These are phyloP conservation scores for Melanerpes formicivorus DNA, from an alignment of 2,113 vertebrate species.

Conservation along the genomic window DNA sequence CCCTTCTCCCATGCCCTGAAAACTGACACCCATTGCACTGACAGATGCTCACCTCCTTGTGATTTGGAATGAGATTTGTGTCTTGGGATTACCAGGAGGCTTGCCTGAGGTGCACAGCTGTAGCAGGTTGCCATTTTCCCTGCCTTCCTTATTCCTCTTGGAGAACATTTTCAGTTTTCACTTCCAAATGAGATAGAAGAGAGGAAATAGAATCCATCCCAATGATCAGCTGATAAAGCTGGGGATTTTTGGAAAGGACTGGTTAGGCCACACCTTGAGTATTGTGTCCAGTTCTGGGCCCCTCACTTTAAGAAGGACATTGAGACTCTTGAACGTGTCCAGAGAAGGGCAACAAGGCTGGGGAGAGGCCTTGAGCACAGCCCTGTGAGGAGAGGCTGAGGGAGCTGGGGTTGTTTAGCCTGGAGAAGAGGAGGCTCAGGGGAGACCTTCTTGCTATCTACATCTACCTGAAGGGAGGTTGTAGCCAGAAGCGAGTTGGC, in stretches of 20 bases:
- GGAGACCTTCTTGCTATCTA: no score
- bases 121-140: background rate
- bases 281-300: no score
- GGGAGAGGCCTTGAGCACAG: no score
- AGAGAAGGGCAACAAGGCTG: no score
- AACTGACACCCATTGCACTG: background rate
- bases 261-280: no score
- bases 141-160: background rate
- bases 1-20: background rate
- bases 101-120: background rate
- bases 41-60: accelerated
- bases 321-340: no score
- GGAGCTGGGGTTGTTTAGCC: no score
- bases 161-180: background rate
- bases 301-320: no score
- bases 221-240: background rate
- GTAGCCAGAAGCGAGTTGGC: no score
- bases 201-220: background rate
- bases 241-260: background rate
- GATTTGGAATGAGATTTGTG: background rate
- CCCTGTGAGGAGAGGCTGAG: no score
- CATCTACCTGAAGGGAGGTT: no score
- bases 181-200: background rate
- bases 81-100: background rate
- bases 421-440: no score